Evolutionary conservation across 2,797 vertebrate genomes (phyloP).

Genomic region (Varecia variegata): DNA sequence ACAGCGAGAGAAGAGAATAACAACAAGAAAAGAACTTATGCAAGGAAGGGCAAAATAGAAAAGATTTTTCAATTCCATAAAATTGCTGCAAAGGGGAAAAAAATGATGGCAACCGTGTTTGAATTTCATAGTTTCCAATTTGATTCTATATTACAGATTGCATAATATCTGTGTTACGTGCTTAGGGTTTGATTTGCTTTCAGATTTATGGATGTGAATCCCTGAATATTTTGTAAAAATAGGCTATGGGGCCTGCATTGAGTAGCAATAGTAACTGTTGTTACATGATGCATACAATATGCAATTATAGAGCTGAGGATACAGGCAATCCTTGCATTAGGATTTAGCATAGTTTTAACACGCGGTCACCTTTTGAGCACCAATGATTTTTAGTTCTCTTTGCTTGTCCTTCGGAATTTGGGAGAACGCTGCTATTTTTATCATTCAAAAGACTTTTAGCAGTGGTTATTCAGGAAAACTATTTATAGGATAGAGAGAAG

Average conservation of each 20-base stretch:
- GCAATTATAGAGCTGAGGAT: conserved; percentile 11
- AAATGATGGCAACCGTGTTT: conserved; percentile 29
- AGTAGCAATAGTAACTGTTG: conserved; percentile 53
- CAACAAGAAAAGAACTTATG: conserved; percentile 61
- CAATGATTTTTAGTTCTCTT: conserved; percentile 49
- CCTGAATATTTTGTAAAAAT: conserved; percentile 64
- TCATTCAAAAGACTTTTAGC: conserved; percentile 73
- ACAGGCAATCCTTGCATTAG: conserved; percentile 61
- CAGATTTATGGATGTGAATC: conserved; percentile 55
- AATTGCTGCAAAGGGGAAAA: conserved; percentile 51
- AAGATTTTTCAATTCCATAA: conserved; percentile 65
- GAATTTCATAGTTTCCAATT: conserved; percentile 72
- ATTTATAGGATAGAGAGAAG: conserved; percentile 71
- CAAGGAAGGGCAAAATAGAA: conserved; percentile 54
- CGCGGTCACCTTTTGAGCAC: conserved; percentile 49
- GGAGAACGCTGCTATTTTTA: conserved; percentile 78
- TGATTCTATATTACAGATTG: conserved; percentile 60
- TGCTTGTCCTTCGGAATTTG: conserved; percentile 70
- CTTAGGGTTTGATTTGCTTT: conserved; percentile 69
- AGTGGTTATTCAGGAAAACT: conserved; percentile 80
- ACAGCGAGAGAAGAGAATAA: conserved; percentile 55
- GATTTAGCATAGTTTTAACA: conserved; percentile 78
- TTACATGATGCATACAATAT: conserved; percentile 14
- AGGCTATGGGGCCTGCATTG: conserved; percentile 35
- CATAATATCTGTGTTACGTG: conserved; percentile 66